Base-by-base conservation (phyloP, 2,113 vertebrate genomes). In the Larimichthys crocea region DNA sequence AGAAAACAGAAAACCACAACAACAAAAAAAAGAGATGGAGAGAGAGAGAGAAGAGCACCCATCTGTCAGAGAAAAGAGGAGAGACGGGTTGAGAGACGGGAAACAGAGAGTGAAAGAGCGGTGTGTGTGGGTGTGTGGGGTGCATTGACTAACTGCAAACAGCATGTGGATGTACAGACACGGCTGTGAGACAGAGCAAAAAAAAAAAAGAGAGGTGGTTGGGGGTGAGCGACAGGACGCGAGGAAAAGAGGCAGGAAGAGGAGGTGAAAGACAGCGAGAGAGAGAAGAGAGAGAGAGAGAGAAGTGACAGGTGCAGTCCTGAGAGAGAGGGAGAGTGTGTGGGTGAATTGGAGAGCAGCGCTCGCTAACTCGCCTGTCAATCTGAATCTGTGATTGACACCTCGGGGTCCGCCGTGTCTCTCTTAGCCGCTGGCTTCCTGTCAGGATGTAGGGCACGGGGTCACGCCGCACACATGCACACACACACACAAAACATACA, bases 331-430 rank as follows among this genome's bases (percentile, higher is more conserved):
- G 73, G 87, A 80, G 82, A 78, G 79, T 87, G 89, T 88, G 91
- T 91, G 89, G 86, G 91, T 90, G 91, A 90, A 66, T 90, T 89
- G 87, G 88, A 92, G 89, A 89, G 86, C 88, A 68, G 85, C 26
- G 74, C 80, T 63, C 61, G 80, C 87, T 86, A 74, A 89, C 90
- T 86, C 83, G 89, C 91, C 92, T 92, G 92, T 94, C 93, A 93
- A 83, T 91, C 92, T 52, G 44, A 61, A 82, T 85, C 69, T 83
- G 68, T 91, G 93, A 94, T 91, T 91, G 93, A 86, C 92, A 93
- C 90, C 86, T 79, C 14, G 2, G 91, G 84, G 88, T 91, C 84
- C 88, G 42, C 49, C 19, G 31, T 76, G 79, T 82, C 72, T 76
- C 79, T 87, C 85, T 83, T 76, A 82, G 86, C 90, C 84, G 53